Conservation (phyloP, 2,797 vertebrate species). For the Sebastes nivosus region DNA sequence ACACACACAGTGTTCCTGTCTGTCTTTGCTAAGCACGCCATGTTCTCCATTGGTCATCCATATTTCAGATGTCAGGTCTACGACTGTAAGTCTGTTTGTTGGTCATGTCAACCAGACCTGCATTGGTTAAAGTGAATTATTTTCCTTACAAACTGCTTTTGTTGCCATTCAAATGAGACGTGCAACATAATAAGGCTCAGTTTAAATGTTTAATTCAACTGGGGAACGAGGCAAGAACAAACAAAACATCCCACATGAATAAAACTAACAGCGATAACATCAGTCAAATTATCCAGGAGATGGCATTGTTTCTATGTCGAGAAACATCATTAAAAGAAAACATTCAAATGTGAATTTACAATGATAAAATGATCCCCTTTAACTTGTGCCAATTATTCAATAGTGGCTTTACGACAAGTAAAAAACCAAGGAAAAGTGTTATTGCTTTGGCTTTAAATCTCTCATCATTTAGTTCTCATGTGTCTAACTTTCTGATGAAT, state of each 20-base stretch:
- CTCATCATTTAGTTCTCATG: neutral
- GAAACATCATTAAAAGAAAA: neutral
- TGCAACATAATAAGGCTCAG: neutral
- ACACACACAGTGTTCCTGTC: slow-evolving; percentile 6
- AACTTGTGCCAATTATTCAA: neutral
- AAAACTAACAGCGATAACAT: neutral
- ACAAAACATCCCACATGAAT: neutral
- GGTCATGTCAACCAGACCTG: neutral
- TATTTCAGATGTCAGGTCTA: slow-evolving; percentile 2
- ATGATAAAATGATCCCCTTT: neutral
- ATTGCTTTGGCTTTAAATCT: neutral
- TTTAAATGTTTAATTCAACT: neutral
- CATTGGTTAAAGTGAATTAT: neutral
- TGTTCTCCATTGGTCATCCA: slow-evolving; percentile 26
- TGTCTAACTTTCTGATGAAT: slow-evolving; percentile 12
- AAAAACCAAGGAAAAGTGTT: neutral
- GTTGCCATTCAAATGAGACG: neutral
- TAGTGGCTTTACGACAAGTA: neutral
- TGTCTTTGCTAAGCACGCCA: slow-evolving; percentile 6
- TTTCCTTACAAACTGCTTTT: neutral
- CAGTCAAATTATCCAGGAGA: neutral
- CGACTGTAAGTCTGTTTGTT: neutral
- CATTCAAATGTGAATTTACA: neutral
- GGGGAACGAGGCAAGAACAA: neutral
- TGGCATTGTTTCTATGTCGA: neutral